phyloP scores from a whole-genome alignment of 2,888 invertebrate genomes.

The Epinotia demarniana region DNA sequence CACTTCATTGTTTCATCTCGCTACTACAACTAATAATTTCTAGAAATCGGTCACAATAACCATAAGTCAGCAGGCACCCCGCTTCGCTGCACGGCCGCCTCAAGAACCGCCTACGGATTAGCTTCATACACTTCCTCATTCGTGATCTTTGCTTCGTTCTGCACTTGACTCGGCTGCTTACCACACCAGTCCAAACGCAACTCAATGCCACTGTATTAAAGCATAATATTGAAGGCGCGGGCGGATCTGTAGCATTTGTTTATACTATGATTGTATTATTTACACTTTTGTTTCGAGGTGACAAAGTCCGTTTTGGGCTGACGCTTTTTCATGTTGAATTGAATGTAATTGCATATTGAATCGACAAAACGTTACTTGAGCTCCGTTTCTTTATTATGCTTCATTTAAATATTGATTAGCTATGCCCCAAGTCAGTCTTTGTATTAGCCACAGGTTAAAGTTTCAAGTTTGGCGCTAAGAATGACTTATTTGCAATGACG shows the following conservation, averaged over 20 bases:
- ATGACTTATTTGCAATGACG: not conserved
- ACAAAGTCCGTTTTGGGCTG: slow-evolving; percentile 19
- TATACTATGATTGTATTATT: slow-evolving; percentile 23
- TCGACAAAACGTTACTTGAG: slow-evolving; percentile 8
- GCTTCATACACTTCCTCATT: slow-evolving; percentile 71
- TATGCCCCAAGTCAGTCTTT: not conserved
- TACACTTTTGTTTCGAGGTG: slow-evolving; percentile 27
- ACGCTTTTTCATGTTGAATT: slow-evolving; percentile 17
- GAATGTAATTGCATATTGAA: slow-evolving; percentile 34
- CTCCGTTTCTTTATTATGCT: not conserved
- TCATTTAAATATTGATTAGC: not conserved
- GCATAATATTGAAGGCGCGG: not conserved
- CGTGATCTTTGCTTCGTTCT: slow-evolving; percentile 50
- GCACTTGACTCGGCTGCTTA: slow-evolving; percentile 52
- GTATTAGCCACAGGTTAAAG: not conserved
- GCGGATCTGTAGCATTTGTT: slow-evolving; percentile 11
- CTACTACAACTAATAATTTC: not conserved
- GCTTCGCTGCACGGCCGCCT: slow-evolving; percentile 63
- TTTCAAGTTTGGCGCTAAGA: not conserved
- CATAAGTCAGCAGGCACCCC: slow-evolving; percentile 52
- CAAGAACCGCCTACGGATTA: slow-evolving; percentile 70
- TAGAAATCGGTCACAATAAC: slow-evolving; percentile 24
- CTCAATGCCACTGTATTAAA: not conserved
- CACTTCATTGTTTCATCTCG: not conserved
- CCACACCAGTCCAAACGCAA: not conserved